These are phyloP conservation scores for Dioctria rufipes DNA, from an alignment of 2,888 invertebrate species.

Conservation along the genomic window DNA sequence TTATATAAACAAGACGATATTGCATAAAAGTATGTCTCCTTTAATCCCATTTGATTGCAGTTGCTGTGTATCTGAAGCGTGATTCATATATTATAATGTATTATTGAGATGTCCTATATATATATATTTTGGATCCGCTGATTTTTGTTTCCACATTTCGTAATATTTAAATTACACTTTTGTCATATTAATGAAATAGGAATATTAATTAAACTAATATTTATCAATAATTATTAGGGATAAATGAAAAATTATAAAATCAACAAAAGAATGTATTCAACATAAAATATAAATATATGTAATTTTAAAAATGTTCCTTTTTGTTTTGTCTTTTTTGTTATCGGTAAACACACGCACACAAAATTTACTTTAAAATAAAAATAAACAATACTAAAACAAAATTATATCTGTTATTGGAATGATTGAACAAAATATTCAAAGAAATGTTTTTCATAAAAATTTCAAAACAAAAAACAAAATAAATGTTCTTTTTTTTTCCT, in stretches of 20 bases:
- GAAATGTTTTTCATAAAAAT: background rate
- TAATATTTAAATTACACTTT: conserved; percentile 46
- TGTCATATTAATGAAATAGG: background rate
- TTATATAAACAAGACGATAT: conserved; percentile 50
- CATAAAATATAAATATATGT: background rate
- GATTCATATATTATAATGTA: conserved; percentile 13
- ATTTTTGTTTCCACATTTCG: conserved; percentile 10
- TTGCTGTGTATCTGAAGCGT: conserved; percentile 28
- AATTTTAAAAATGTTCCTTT: background rate
- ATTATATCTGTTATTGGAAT: background rate
- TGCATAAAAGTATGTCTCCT: conserved; percentile 26
- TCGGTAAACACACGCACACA: conserved; percentile 50
- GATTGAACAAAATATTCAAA: conserved; percentile 5
- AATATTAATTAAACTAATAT: conserved; percentile 33
- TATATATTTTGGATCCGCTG: conserved; percentile 10
- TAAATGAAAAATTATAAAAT: conserved; percentile 12
- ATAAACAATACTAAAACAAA: background rate
- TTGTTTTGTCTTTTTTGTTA: background rate
- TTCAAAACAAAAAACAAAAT: no score
- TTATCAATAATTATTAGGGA: conserved; percentile 17
- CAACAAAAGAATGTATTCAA: background rate
- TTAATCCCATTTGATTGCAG: conserved; percentile 37
- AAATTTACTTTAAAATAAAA: conserved; percentile 34
- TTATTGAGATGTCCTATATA: conserved; percentile 26
- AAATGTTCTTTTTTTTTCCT: background rate